Evolutionary conservation across 1,140 invertebrate genomes (phyloP).

Genomic region (Lamellibrachia luymesi): DNA sequence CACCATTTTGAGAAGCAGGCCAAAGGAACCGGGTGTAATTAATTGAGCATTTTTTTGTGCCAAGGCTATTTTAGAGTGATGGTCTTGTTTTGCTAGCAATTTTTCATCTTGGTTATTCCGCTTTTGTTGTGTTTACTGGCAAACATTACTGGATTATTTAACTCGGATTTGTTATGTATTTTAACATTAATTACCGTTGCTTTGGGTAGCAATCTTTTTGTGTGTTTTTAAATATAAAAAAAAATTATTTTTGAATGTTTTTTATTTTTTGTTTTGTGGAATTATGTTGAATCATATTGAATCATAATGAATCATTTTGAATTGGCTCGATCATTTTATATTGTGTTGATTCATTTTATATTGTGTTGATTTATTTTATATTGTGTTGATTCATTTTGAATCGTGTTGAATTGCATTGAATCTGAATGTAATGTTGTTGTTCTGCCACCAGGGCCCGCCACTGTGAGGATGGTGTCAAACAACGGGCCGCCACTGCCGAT

Average conservation of each 20-base stretch:
- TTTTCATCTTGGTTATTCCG: not conserved
- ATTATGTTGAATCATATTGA: too few relatives aligned
- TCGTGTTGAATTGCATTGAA: not conserved
- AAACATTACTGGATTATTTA: not conserved
- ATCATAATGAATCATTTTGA: too few relatives aligned
- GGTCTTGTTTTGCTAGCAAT: not conserved
- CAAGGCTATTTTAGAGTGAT: too few relatives aligned
- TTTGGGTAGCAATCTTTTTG: not conserved
- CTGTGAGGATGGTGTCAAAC: conserved; percentile 81
- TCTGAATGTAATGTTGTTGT: not conserved
- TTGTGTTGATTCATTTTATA: conserved; percentile 30
- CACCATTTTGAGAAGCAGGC: not conserved
- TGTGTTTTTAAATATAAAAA: too few relatives aligned
- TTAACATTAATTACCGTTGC: not conserved
- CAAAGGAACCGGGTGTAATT: not conserved
- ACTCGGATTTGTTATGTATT: not conserved
- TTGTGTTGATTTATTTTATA: not conserved
- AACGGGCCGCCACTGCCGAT: conserved; percentile 75
- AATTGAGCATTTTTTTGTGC: not conserved
- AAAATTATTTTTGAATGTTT: too few relatives aligned
- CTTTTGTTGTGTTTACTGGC: not conserved
- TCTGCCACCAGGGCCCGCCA: conserved; percentile 65
- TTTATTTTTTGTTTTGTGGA: too few relatives aligned
- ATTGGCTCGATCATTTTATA: not conserved
- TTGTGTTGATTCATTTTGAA: conserved; percentile 30